phyloP scores from a whole-genome alignment of 2,888 invertebrate genomes.

The Lumbricus terrestris region DNA sequence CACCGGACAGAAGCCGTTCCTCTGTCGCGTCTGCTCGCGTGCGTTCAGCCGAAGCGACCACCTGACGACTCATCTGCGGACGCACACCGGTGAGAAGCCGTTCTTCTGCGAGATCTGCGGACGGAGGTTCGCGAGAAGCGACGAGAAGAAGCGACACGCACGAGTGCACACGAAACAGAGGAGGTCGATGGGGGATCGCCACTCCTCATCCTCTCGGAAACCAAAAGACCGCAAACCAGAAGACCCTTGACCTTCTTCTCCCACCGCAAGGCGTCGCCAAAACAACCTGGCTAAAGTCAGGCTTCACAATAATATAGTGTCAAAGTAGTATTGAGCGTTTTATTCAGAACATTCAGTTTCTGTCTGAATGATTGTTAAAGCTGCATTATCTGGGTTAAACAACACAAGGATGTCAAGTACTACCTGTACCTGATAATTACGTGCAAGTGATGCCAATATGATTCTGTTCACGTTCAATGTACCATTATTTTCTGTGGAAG shows the following conservation, averaged over 20 bases:
- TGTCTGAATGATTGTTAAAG: neutral
- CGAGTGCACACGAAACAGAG: slow-evolving; percentile 22
- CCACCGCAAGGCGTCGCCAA: neutral
- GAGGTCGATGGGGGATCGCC: neutral
- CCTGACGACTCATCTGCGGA: slow-evolving; percentile 27
- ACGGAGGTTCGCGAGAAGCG: slow-evolving; percentile 25
- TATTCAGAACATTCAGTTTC: neutral
- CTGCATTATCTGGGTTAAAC: neutral
- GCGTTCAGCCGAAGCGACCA: slow-evolving; percentile 31
- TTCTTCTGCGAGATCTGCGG: slow-evolving; percentile 30
- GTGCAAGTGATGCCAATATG: neutral
- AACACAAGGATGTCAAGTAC: no score
- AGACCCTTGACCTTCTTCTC: neutral
- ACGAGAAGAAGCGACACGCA: slow-evolving; percentile 27
- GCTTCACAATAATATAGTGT: neutral
- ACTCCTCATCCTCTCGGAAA: neutral
- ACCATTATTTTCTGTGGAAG: neutral
- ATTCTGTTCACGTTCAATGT: neutral
- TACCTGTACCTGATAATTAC: no score
- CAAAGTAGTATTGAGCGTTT: neutral
- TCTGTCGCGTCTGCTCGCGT: slow-evolving; percentile 75
- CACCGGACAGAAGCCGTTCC: slow-evolving; percentile 95
- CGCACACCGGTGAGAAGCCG: slow-evolving; percentile 30
- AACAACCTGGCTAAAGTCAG: neutral
- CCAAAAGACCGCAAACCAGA: neutral